Conservation (phyloP, 1,140 invertebrate genomes). For the Pachypeltis micranthus region DNA sequence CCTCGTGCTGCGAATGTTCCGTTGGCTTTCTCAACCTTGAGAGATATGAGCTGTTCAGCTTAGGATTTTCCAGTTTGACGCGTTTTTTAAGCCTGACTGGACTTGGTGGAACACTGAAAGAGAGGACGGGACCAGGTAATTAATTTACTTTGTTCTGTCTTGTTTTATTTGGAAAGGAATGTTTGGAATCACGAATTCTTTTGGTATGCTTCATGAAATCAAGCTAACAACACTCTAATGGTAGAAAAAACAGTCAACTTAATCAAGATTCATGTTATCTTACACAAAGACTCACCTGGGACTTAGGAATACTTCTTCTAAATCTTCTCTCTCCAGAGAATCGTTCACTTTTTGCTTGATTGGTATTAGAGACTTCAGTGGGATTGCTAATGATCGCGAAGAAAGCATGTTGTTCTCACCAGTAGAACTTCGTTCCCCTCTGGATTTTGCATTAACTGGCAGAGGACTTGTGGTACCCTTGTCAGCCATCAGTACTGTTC, state of each 20-base stretch:
- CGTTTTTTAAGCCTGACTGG: conserved; percentile 36
- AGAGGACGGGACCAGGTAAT: background rate
- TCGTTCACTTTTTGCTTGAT: conserved; percentile 14
- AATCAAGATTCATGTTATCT: too few relatives aligned
- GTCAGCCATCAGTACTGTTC: too few relatives aligned
- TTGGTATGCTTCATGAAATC: too few relatives aligned
- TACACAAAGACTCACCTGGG: conserved; percentile 44
- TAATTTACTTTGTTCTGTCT: too few relatives aligned
- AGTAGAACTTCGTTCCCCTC: conserved; percentile 9
- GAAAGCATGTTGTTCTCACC: conserved; percentile 14
- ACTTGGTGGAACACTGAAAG: conserved; percentile 44
- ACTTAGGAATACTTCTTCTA: conserved; percentile 64
- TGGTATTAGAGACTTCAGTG: background rate
- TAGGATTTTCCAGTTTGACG: conserved; percentile 37
- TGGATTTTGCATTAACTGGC: conserved; percentile 22
- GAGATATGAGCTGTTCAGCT: conserved; percentile 31
- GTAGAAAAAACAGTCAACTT: too few relatives aligned
- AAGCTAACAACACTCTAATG: too few relatives aligned
- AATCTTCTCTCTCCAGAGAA: conserved; percentile 42
- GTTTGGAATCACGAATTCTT: too few relatives aligned
- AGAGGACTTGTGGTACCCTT: too few relatives aligned
- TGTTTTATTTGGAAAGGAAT: too few relatives aligned
- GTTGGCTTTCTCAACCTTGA: conserved; percentile 43
- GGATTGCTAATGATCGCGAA: conserved; percentile 6
- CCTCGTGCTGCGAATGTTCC: conserved; percentile 34